Conservation (phyloP, 2,888 invertebrate genomes). For the Junonia oenone region DNA sequence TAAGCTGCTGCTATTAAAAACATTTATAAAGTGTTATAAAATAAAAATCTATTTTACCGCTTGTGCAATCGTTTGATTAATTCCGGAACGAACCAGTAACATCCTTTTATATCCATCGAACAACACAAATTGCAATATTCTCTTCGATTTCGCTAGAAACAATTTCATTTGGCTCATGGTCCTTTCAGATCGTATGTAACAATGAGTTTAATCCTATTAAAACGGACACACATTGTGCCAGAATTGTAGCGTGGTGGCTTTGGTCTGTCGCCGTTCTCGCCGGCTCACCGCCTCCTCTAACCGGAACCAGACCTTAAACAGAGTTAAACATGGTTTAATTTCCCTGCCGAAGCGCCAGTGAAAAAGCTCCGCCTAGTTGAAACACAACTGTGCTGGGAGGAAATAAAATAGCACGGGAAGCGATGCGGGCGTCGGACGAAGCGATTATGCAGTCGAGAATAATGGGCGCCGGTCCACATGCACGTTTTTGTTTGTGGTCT, state of each 20-base stretch:
- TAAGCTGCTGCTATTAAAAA: too few relatives aligned
- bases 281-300: constrained; percentile 56
- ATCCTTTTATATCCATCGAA: constrained; percentile 27
- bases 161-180: constrained; percentile 63
- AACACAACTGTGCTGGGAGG: constrained; percentile 73
- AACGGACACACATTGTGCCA: constrained; percentile 73
- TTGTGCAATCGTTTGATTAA: constrained; percentile 12
- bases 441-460: constrained; percentile 80
- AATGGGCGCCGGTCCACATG: constrained; percentile 78
- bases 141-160: constrained; percentile 55
- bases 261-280: constrained; percentile 72
- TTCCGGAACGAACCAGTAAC: constrained; percentile 21
- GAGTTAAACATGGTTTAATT: constrained; percentile 78
- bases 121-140: constrained; percentile 35
- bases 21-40: constrained; percentile 4
- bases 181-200: constrained; percentile 68
- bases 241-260: constrained; percentile 72
- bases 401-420: constrained; percentile 77
- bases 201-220: constrained; percentile 77
- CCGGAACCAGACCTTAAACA: constrained; percentile 75
- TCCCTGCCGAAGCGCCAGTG: constrained; percentile 54
- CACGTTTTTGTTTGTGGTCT: constrained; percentile 80
- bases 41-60: background rate
- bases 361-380: constrained; percentile 72
- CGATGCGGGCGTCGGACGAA: constrained; percentile 79